These are phyloP conservation scores for Leuciscus waleckii DNA, from an alignment of 2,797 vertebrate genomes.

Conservation along the genomic window DNA sequence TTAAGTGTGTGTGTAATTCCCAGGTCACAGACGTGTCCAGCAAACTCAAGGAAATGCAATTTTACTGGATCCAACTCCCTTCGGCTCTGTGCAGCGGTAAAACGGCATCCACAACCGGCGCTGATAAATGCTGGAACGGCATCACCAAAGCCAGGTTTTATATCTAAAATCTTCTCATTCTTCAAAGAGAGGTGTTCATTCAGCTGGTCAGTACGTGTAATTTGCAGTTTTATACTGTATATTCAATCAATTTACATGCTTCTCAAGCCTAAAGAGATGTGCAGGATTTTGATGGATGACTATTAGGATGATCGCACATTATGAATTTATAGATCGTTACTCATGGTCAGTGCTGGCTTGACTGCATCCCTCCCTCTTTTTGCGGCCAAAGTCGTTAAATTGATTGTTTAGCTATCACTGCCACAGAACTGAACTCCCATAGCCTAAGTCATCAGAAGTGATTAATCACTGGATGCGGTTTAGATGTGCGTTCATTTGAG, in stretches of 20 bases:
- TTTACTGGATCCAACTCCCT: conserved; percentile 92
- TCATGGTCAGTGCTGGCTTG: conserved; percentile 11
- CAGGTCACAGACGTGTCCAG: conserved; percentile 89
- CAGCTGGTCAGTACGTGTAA: background rate
- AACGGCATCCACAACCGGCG: conserved; percentile 76
- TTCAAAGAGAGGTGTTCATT: background rate
- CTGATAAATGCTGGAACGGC: conserved; percentile 95
- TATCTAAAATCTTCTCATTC: background rate
- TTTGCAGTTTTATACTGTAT: background rate
- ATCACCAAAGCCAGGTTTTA: conserved; percentile 88
- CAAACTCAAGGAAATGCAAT: conserved; percentile 85
- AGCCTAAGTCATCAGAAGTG: conserved; percentile 46
- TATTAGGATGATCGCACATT: background rate
- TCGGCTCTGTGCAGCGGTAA: conserved; percentile 85
- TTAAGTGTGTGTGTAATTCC: conserved; percentile 4
- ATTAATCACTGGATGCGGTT: conserved; percentile 46
- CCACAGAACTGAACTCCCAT: conserved; percentile 24
- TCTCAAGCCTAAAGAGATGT: conserved; percentile 6
- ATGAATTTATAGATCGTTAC: conserved; percentile 39
- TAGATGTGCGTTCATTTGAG: conserved; percentile 33
- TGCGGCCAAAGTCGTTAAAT: conserved; percentile 40
- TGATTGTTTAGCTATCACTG: conserved; percentile 45
- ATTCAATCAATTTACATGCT: background rate
- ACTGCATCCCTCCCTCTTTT: conserved; percentile 21
- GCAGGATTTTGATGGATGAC: conserved; percentile 12